A percentile compares a stretch with the other conserved stretches of the same genome.
These are phyloP conservation scores for Melanotaenia pygmaea DNA, from an alignment of 2,797 vertebrate genomes.

Conservation along the genomic window DNA sequence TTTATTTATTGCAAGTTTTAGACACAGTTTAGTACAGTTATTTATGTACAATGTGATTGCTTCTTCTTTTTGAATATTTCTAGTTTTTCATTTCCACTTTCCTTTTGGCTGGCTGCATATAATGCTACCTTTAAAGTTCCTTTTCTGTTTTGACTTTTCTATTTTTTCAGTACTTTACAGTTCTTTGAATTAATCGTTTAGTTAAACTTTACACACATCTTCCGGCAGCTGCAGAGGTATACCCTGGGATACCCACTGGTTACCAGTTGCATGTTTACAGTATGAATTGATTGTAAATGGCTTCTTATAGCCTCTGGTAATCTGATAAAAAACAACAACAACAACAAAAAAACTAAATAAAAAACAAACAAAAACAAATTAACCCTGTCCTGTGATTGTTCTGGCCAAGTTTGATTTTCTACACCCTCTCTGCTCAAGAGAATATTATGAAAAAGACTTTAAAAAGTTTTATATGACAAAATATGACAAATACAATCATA, in stretches of 20 bases:
- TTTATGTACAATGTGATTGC: not conserved
- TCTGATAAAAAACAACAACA: not conserved
- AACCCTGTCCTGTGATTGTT: not conserved
- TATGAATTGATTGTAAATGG: not conserved
- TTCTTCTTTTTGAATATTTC: not conserved
- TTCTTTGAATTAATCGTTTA: not conserved
- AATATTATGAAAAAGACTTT: constrained; percentile 3
- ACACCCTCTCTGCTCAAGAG: not conserved
- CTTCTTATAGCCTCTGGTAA: constrained; percentile 1
- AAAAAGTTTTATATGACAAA: not conserved
- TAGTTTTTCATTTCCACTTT: not conserved
- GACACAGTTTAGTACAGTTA: not conserved
- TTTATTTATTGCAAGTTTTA: not conserved
- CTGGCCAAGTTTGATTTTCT: not conserved
- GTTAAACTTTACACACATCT: not conserved
- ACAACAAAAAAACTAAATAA: too few relatives aligned
- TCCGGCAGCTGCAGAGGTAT: not conserved
- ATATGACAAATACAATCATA: not conserved
- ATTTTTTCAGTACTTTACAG: not conserved
- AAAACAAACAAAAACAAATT: not conserved
- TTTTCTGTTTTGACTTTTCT: too few relatives aligned
- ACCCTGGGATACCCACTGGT: not conserved
- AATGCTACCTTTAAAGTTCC: not conserved
- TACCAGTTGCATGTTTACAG: not conserved
- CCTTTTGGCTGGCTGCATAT: not conserved